A percentile compares a stretch with the other conserved stretches of the same genome.
phyloP scores from a whole-genome alignment of 2,797 vertebrate genomes.

The Hozukius guyotensis region DNA sequence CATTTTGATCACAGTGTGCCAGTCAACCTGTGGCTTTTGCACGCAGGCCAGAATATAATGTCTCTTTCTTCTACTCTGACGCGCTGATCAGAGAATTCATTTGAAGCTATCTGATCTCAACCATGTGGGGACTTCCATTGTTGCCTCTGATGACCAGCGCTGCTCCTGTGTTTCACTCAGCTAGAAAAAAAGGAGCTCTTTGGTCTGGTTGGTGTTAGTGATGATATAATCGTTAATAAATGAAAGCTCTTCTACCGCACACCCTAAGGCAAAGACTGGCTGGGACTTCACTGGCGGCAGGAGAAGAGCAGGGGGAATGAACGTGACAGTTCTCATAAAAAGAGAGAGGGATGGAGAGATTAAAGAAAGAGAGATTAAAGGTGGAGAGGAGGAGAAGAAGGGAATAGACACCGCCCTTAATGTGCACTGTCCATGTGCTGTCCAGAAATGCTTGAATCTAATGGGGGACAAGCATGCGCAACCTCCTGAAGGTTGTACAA shows the following conservation, averaged over 20 bases:
- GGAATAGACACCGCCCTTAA: conserved; percentile 39
- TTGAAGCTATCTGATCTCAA: conserved; percentile 33
- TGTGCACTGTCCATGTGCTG: conserved; percentile 47
- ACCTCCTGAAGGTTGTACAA: conserved; percentile 78
- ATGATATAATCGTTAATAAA: conserved; percentile 68
- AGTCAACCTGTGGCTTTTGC: conserved; percentile 7
- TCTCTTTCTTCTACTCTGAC: conserved; percentile 8
- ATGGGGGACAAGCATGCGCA: conserved; percentile 66
- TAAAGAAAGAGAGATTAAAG: conserved; percentile 50
- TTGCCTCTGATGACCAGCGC: conserved; percentile 39
- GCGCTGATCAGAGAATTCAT: conserved; percentile 43
- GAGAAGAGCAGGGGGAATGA: conserved; percentile 60
- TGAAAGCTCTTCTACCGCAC: conserved; percentile 70
- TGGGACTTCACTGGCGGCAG: conserved; percentile 53
- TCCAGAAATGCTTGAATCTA: conserved; percentile 65
- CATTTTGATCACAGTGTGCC: conserved; percentile 2
- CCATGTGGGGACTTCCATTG: conserved; percentile 23
- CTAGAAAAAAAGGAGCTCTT: conserved; percentile 54
- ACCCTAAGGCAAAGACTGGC: conserved; percentile 59
- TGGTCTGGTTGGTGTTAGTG: conserved; percentile 73
- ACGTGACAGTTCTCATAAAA: conserved; percentile 64
- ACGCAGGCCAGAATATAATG: background rate
- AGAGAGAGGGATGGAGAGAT: conserved; percentile 42
- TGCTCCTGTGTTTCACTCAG: conserved; percentile 53
- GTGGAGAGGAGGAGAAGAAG: conserved; percentile 34